Evolutionary conservation across 2,797 vertebrate genomes (phyloP).

Genomic region (Lates japonicus): DNA sequence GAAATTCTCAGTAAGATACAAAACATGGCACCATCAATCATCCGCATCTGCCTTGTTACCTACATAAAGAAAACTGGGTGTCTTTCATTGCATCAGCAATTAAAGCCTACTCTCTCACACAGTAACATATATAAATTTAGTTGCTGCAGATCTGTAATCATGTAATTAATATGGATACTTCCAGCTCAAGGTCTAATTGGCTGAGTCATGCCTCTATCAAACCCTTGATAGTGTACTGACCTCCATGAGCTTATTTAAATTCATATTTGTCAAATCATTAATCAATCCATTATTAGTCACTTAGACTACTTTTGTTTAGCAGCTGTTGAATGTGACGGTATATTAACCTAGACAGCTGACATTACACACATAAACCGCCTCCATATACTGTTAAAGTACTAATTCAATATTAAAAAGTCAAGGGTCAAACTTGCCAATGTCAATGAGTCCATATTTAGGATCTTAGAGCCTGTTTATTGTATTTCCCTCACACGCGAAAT

Average conservation of each 20-base stretch:
- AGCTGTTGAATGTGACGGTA: neutral
- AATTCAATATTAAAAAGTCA: constrained; percentile 2
- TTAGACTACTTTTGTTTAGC: constrained; percentile 12
- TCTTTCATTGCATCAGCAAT: constrained; percentile 12
- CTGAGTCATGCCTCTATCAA: constrained; percentile 48
- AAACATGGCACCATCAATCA: neutral
- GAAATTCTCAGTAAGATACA: neutral
- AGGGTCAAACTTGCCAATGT: constrained; percentile 17
- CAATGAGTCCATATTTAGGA: constrained; percentile 41
- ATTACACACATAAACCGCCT: neutral
- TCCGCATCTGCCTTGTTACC: neutral
- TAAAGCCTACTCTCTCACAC: constrained; percentile 17
- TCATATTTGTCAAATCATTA: constrained; percentile 41
- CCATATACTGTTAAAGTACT: neutral
- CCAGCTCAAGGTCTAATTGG: constrained; percentile 43
- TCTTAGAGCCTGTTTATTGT: constrained; percentile 41
- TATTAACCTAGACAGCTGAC: neutral
- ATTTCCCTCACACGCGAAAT: constrained; percentile 50
- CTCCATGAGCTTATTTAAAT: constrained; percentile 12
- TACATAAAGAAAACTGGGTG: constrained; percentile 6
- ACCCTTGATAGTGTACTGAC: constrained; percentile 47
- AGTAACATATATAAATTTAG: constrained; percentile 27
- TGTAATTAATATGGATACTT: constrained; percentile 46
- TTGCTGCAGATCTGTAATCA: constrained; percentile 49
- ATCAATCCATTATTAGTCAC: constrained; percentile 25